These are phyloP conservation scores for Hipparchia semele DNA, from an alignment of 2,888 invertebrate genomes.

Conservation along the genomic window DNA sequence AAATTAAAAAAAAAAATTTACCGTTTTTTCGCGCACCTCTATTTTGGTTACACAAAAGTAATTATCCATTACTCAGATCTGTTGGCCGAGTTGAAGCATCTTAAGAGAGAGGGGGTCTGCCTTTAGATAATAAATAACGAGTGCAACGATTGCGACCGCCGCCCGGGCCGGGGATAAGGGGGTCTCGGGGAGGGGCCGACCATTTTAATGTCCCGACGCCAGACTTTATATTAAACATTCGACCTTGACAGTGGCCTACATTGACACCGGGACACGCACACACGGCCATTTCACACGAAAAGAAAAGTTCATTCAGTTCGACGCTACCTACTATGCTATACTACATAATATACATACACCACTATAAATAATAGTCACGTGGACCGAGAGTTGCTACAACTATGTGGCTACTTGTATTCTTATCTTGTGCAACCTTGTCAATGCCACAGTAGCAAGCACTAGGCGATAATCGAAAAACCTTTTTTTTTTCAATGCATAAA, in stretches of 20 bases:
- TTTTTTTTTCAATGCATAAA: conserved; percentile 4
- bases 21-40: background rate
- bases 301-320: conserved; percentile 79
- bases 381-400: conserved; percentile 50
- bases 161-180: conserved; percentile 68
- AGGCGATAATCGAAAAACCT: conserved; percentile 16
- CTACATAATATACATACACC: conserved; percentile 29
- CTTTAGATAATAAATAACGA: conserved; percentile 81
- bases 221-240: conserved; percentile 84
- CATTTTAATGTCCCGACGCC: conserved; percentile 83
- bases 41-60: background rate
- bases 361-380: conserved; percentile 77
- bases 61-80: conserved; percentile 31
- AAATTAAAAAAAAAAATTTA: too few relatives aligned
- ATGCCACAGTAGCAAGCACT: conserved; percentile 24
- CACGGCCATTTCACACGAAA: conserved; percentile 75
- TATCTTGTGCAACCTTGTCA: conserved; percentile 49
- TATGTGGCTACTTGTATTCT: conserved; percentile 37
- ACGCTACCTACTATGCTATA: conserved; percentile 48
- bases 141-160: conserved; percentile 80
- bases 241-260: conserved; percentile 83
- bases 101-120: conserved; percentile 54
- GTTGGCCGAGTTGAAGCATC: conserved; percentile 36
- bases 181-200: conserved; percentile 78
- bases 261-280: conserved; percentile 80